Conservation (phyloP, 2,888 invertebrate species). For the Lymantria monacha region DNA sequence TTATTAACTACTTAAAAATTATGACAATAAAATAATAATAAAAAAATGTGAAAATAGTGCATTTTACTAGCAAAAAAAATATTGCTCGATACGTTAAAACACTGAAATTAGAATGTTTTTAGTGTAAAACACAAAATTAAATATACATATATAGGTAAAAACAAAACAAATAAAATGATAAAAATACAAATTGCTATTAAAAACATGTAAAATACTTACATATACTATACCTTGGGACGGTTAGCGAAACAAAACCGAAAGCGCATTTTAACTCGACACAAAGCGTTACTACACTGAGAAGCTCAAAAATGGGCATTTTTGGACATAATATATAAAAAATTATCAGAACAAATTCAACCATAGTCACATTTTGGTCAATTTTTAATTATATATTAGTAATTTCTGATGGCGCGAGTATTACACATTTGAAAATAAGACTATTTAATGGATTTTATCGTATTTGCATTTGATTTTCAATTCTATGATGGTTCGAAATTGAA, state of each 20-base stretch:
- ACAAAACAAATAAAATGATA: neutral
- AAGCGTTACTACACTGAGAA: slow-evolving; percentile 63
- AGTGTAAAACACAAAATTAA: neutral
- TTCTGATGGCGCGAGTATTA: no score
- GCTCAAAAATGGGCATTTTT: slow-evolving; percentile 75
- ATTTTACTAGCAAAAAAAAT: neutral
- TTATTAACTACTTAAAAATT: no score
- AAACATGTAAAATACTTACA: slow-evolving; percentile 45
- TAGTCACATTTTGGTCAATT: neutral
- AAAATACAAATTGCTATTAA: neutral
- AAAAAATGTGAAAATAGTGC: neutral
- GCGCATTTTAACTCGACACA: slow-evolving; percentile 52
- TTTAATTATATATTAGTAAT: no score
- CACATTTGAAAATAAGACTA: no score
- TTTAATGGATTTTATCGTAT: no score
- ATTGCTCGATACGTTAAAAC: neutral
- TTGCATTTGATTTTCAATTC: no score
- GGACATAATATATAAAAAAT: slow-evolving; percentile 11
- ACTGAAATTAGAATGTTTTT: neutral
- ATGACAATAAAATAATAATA: neutral
- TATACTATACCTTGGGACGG: slow-evolving; percentile 49
- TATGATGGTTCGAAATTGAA: no score
- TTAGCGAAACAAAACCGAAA: slow-evolving; percentile 55
- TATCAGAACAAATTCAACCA: neutral
- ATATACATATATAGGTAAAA: neutral